Evolutionary conservation across 2,113 vertebrate species (phyloP), one percentile per base, ranked within the genome.

Genomic region (Amblyornis subalaris): DNA sequence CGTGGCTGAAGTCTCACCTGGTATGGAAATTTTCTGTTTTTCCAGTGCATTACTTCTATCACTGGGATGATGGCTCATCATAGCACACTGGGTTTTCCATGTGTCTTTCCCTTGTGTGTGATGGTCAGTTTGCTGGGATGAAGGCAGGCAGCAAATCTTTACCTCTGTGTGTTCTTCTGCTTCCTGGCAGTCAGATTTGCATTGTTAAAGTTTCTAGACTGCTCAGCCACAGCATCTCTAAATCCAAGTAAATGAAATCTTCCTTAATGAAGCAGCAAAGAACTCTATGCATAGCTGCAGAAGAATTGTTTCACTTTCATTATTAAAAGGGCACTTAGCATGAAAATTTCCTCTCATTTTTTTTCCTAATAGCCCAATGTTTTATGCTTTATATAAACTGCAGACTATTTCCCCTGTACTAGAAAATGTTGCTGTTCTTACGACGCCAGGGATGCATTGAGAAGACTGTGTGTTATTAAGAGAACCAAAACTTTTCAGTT

Each of bases 321-420:
- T 95, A 91, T 94, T 94, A 91, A 90, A 95, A 80, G 67, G 36
- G 57, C 92, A 88, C 72, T 95, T 94, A 84, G 78, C n/a, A 72
- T 71, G 72, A 85, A 78, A 89, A 85, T 74, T 72, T n/a, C 22
- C 48, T 76, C n/a, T 61, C 18, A 17, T 80, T 93, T 90, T 60
- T 84, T 81, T 38, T 1, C 20, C 20, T 89, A 76, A 80, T 88
- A 88, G 85, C 44, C 44, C 48, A n/a, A 33, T 88, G 64, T 50
- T 81, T 94, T 53, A 24, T 80, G 55, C 45, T 78, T 94, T 57
- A 10, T 71, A 58, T 23, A 33, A 94, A 65, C 12, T 0, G 0
- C 60, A 86, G 35, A 18, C 54, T 22, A 0, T 57, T 88, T 93
- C 45, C 48, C 8, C 10, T 61, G 6, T 42, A 24, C 50, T 71